A percentile compares a stretch with the other conserved stretches of the same genome.
Evolutionary conservation across 2,888 invertebrate genomes (phyloP).

Genomic region (Drosophila eohydei): DNA sequence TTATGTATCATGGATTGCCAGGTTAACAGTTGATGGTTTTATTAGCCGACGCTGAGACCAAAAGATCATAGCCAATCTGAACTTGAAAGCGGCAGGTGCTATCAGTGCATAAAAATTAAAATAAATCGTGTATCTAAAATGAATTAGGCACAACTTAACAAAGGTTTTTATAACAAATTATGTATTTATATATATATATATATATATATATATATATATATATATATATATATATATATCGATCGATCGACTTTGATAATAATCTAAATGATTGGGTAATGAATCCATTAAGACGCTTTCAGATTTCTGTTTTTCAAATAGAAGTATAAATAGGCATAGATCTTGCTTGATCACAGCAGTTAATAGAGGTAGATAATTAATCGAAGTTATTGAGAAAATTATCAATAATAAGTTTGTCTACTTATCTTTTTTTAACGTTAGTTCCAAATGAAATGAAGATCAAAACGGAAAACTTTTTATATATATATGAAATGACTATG

Average conservation of each 20-base stretch:
- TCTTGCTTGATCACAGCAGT: background rate
- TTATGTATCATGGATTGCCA: conserved; percentile 68
- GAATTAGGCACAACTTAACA: background rate
- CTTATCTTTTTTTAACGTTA: too few species aligned
- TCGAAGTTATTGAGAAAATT: background rate
- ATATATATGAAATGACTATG: background rate
- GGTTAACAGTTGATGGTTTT: conserved; percentile 67
- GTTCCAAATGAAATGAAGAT: too few species aligned
- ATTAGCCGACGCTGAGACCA: conserved; percentile 39
- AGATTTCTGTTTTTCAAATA: background rate
- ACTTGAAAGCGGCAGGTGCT: conserved; percentile 33
- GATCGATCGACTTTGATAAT: background rate
- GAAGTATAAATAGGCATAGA: background rate
- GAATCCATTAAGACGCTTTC: too few species aligned
- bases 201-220: too few species aligned
- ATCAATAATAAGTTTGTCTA: too few species aligned
- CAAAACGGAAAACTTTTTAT: too few species aligned
- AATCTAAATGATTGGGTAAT: background rate
- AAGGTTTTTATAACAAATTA: background rate
- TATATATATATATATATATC: background rate
- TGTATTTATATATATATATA: too few species aligned
- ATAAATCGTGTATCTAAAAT: conserved; percentile 5
- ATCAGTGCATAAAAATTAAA: background rate
- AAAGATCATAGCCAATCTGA: conserved; percentile 24
- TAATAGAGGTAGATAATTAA: background rate